These are phyloP conservation scores for Drosophila asahinai DNA, from an alignment of 1,140 invertebrate genomes.

Conservation along the genomic window DNA sequence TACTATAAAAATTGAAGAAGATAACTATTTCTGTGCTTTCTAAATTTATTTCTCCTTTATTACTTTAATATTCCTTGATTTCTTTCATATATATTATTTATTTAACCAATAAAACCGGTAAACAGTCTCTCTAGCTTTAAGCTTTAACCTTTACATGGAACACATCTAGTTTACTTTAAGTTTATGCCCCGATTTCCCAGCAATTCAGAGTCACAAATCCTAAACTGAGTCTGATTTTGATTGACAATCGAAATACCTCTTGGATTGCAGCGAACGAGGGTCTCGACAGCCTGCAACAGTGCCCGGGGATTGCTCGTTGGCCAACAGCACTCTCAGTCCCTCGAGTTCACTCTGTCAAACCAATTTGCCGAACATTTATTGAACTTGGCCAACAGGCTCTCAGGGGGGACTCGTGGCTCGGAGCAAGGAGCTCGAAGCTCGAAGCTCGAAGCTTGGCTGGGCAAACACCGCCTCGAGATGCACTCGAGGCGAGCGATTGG, in stretches of 20 bases:
- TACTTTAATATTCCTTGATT: background rate
- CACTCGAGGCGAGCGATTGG: conserved; percentile 63
- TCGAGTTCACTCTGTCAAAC: conserved; percentile 70
- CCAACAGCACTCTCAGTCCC: conserved; percentile 20
- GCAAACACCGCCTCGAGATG: conserved; percentile 51
- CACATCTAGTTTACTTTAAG: background rate
- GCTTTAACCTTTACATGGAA: background rate
- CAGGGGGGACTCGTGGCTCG: background rate
- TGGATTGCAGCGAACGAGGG: conserved; percentile 21
- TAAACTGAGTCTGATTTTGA: conserved; percentile 22
- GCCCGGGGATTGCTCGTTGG: conserved; percentile 4
- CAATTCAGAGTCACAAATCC: conserved; percentile 7
- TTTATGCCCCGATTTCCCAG: conserved; percentile 5
- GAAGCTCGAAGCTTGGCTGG: conserved; percentile 11
- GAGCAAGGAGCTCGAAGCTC: background rate
- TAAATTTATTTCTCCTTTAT: background rate
- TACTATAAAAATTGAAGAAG: no score
- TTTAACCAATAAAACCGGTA: no score
- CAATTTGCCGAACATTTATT: conserved; percentile 78
- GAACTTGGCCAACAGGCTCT: conserved; percentile 59
- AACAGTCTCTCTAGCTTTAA: no score
- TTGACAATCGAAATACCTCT: conserved; percentile 45
- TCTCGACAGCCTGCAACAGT: conserved; percentile 34
- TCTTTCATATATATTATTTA: no score
- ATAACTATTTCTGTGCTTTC: background rate